A percentile compares a stretch with the other conserved stretches of the same genome.
Conservation (phyloP, 2,888 invertebrate genomes). For the Apoderus coryli region DNA sequence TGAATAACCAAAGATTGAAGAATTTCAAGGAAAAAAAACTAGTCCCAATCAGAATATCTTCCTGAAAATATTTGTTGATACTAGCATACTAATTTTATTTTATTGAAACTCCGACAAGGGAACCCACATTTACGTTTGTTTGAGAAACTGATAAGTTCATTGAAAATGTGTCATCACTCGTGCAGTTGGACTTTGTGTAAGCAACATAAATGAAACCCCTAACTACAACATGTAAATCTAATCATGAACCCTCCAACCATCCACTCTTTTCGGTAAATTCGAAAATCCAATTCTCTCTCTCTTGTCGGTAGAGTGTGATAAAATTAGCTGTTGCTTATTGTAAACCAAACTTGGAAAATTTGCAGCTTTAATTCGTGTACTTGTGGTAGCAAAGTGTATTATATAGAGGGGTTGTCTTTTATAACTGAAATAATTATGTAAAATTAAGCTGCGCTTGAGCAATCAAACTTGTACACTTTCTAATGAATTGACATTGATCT, state of each 20-base stretch:
- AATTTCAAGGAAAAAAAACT: too few species aligned
- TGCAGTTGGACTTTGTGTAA: too few species aligned
- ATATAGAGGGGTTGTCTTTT: conserved; percentile 23
- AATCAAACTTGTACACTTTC: conserved; percentile 28
- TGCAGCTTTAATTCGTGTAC: conserved; percentile 33
- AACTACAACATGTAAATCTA: conserved; percentile 34
- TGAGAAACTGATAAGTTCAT: too few species aligned
- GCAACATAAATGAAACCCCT: too few species aligned
- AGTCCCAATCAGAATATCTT: too few species aligned
- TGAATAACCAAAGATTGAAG: too few species aligned
- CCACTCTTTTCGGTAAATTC: conserved; percentile 34
- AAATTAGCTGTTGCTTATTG: conserved; percentile 38
- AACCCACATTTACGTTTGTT: too few species aligned
- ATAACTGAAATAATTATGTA: conserved; percentile 33
- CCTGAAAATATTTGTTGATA: too few species aligned
- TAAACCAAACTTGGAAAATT: conserved; percentile 40
- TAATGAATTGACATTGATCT: conserved; percentile 35
- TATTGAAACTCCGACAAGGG: too few species aligned
- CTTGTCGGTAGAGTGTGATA: conserved; percentile 32
- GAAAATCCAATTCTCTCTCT: conserved; percentile 35
- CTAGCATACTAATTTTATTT: too few species aligned
- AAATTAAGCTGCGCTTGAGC: conserved; percentile 31
- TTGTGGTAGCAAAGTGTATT: too few species aligned
- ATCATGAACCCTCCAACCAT: conserved; percentile 33
- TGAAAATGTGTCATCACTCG: conserved; percentile 32